Evolutionary conservation across 2,888 invertebrate species (phyloP).

Genomic region (Druceiella hillmani): DNA sequence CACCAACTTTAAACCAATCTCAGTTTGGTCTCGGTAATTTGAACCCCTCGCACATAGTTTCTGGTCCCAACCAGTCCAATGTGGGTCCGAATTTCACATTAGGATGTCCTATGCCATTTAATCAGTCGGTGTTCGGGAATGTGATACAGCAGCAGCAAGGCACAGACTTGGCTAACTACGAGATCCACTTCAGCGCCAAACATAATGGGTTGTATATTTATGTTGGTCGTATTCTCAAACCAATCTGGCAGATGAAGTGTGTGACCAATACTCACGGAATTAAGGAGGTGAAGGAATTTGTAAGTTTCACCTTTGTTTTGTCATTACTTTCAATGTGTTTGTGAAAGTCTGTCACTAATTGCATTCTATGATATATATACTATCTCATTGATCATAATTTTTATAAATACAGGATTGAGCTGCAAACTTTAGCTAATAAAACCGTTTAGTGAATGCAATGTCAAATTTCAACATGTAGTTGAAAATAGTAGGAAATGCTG

Average conservation of each 20-base stretch:
- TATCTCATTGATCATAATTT: too few species aligned
- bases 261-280: constrained; percentile 54
- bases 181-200: constrained; percentile 60
- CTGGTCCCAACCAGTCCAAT: constrained; percentile 33
- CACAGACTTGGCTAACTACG: constrained; percentile 36
- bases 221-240: constrained; percentile 79
- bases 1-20: constrained; percentile 32
- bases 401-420: too few species aligned
- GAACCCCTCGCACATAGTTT: constrained; percentile 37
- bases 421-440: too few species aligned
- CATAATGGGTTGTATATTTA: constrained; percentile 93
- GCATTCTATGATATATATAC: background rate
- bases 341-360: background rate
- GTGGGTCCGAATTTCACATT: constrained; percentile 35
- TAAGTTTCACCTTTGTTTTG: constrained; percentile 36
- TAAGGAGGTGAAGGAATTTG: constrained; percentile 52
- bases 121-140: constrained; percentile 39
- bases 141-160: constrained; percentile 38
- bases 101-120: constrained; percentile 36
- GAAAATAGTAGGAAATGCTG: too few species aligned
- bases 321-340: background rate
- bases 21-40: constrained; percentile 26
- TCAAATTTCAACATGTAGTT: too few species aligned
- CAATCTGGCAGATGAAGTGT: constrained; percentile 82
- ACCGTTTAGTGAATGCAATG: too few species aligned